A percentile compares a stretch with the other conserved stretches of the same genome.
These are phyloP conservation scores for Oreochromis grahami DNA, from an alignment of 2,797 vertebrate species.

Conservation along the genomic window DNA sequence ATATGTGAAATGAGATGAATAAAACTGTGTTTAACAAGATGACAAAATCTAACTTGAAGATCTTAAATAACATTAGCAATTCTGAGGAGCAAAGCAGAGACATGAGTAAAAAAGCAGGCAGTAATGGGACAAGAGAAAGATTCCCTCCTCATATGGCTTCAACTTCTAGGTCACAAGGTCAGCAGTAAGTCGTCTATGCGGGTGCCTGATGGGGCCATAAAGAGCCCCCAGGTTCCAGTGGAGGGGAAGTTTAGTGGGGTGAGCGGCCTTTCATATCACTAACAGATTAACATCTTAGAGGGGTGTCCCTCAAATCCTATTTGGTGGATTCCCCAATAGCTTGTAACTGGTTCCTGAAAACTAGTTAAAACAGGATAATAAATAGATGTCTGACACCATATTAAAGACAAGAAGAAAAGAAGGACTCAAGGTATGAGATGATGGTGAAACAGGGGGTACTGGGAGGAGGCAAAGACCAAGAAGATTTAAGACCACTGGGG, in stretches of 20 bases:
- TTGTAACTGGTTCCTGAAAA: slow-evolving; percentile 76
- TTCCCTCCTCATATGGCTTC: slow-evolving; percentile 74
- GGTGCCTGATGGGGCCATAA: slow-evolving; percentile 81
- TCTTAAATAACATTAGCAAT: neutral
- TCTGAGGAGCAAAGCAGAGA: neutral
- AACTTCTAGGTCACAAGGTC: slow-evolving; percentile 77
- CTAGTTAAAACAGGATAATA: slow-evolving; percentile 78
- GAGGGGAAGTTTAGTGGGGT: slow-evolving; percentile 72
- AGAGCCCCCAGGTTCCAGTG: slow-evolving; percentile 66
- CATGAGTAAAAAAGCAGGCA: neutral
- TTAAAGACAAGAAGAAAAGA: slow-evolving; percentile 72
- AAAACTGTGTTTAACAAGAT: neutral
- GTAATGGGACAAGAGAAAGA: slow-evolving; percentile 61
- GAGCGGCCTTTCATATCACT: slow-evolving; percentile 77
- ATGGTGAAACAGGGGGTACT: slow-evolving; percentile 4
- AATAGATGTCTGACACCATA: slow-evolving; percentile 79
- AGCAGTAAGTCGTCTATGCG: slow-evolving; percentile 76
- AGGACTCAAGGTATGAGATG: slow-evolving; percentile 41
- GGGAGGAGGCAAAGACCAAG: slow-evolving; percentile 34
- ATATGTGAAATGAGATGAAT: neutral
- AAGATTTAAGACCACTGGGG: slow-evolving; percentile 80
- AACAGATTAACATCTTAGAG: slow-evolving; percentile 80
- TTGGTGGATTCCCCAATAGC: slow-evolving; percentile 79
- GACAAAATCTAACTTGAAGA: neutral
- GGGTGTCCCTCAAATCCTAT: slow-evolving; percentile 74